Percentiles rank a stretch among this genome's conserved stretches.
Conservation (phyloP, 2,113 vertebrate genomes). For the Grantiella picta region DNA sequence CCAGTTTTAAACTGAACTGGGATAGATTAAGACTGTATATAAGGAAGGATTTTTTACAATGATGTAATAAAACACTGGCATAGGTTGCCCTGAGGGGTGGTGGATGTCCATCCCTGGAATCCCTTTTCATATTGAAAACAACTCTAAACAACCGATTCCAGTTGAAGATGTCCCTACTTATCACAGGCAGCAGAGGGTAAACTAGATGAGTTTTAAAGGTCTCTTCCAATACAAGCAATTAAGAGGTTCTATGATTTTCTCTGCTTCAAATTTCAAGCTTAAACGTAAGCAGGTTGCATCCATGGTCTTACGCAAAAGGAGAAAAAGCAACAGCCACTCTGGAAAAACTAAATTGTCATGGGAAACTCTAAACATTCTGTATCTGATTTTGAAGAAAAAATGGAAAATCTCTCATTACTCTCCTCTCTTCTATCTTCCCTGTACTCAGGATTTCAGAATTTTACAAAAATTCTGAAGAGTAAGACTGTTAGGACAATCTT, state of each 20-base stretch:
- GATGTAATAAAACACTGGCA: neutral
- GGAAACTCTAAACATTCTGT: neutral
- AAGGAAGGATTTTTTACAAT: neutral
- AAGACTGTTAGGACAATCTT: neutral
- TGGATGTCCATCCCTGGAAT: neutral
- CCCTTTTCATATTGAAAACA: neutral
- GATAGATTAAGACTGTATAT: neutral
- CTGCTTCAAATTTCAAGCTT: neutral
- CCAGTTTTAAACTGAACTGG: neutral
- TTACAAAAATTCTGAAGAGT: neutral
- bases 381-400: neutral
- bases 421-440: neutral
- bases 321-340: neutral
- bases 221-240: neutral
- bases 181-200: no score
- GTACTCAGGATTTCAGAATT: neutral
- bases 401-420: neutral
- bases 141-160: neutral
- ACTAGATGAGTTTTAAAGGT: neutral
- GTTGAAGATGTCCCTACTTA: neutral
- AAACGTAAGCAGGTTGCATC: neutral
- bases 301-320: neutral
- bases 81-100: neutral
- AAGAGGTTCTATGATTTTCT: neutral
- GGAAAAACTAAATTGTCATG: neutral